These are phyloP conservation scores for Oceanites oceanicus DNA, from an alignment of 2,113 vertebrate species.

Conservation along the genomic window DNA sequence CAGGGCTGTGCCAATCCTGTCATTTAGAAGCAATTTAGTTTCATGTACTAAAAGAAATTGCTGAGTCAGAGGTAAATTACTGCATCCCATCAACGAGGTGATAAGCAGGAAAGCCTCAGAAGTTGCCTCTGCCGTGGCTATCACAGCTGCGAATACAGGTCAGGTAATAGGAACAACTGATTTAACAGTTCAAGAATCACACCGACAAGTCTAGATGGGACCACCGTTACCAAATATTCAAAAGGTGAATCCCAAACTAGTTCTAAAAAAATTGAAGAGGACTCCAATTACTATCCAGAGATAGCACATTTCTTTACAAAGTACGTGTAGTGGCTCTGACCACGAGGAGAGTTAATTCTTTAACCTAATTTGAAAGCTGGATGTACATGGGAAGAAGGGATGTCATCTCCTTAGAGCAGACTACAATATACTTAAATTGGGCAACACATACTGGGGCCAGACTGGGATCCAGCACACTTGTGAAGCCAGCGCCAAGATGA, in stretches of 20 bases:
- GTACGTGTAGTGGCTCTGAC: neutral
- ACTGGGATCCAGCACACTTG: neutral
- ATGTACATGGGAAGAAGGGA: neutral
- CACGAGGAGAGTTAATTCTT: neutral
- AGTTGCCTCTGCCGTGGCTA: slow-evolving; percentile 31
- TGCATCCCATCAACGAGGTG: slow-evolving; percentile 46
- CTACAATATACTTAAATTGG: neutral
- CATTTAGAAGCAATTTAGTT: slow-evolving; percentile 75
- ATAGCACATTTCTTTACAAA: neutral
- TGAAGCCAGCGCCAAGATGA: neutral
- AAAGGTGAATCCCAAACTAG: neutral
- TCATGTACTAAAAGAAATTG: slow-evolving; percentile 57
- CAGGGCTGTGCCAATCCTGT: slow-evolving; percentile 78
- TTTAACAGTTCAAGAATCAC: neutral
- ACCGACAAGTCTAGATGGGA: neutral
- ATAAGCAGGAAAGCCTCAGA: slow-evolving; percentile 48
- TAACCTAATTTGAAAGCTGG: neutral
- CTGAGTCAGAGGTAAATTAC: slow-evolving; percentile 60
- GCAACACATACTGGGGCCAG: neutral
- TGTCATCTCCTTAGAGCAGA: neutral
- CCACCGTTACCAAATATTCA: neutral
- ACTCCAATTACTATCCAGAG: neutral
- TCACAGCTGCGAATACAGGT: neutral
- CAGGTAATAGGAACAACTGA: neutral
- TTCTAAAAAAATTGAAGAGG: neutral